Conservation (phyloP, 53 echinoderm and acorn worm genomes). For the Holothuria scabra region DNA sequence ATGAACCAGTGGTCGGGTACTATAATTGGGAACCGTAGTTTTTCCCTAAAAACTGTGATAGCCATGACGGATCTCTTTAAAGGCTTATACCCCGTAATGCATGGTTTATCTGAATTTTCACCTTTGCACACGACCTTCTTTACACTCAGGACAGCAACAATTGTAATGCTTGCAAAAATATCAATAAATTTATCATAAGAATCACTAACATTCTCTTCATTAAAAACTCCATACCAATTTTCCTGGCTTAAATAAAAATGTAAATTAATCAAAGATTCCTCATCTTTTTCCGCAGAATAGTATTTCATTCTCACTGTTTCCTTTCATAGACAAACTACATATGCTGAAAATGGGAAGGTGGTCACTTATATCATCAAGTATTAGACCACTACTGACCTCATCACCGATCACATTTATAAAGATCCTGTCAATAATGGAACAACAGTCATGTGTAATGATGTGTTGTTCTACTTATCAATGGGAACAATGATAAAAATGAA, state of each 20-base stretch:
- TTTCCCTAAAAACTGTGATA: too few species aligned
- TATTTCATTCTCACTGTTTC: conserved; percentile 22
- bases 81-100: too few species aligned
- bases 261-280: background rate
- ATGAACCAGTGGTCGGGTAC: too few species aligned
- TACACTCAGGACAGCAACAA: background rate
- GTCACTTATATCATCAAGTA: conserved; percentile 23
- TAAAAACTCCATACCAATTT: background rate
- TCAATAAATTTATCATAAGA: too few species aligned
- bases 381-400: conserved; percentile 2
- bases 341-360: conserved; percentile 28
- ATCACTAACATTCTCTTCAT: too few species aligned
- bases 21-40: too few species aligned
- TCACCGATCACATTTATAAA: conserved; percentile 5
- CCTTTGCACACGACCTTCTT: background rate
- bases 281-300: background rate
- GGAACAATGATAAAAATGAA: conserved; percentile 8
- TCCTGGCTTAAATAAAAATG: background rate
- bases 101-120: too few species aligned
- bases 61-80: too few species aligned
- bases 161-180: too few species aligned
- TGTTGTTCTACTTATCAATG: conserved; percentile 6
- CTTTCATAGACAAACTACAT: conserved; percentile 11
- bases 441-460: conserved; percentile 5
- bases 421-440: conserved; percentile 25